These are phyloP conservation scores for Montifringilla adamsi DNA, from an alignment of 2,113 vertebrate species.

Conservation along the genomic window DNA sequence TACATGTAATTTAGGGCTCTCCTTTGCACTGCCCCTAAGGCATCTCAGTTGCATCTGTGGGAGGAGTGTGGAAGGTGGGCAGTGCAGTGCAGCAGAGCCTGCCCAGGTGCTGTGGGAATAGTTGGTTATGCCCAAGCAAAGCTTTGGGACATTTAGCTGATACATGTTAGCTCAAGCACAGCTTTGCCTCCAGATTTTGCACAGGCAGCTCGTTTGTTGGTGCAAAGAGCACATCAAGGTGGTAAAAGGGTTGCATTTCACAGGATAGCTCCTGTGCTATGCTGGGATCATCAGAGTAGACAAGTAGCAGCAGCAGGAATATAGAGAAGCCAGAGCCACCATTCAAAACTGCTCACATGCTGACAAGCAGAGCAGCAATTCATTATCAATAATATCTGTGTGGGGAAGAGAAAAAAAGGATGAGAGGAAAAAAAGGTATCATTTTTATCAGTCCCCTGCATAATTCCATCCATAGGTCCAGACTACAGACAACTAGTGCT, in stretches of 20 bases:
- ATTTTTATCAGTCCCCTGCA: neutral
- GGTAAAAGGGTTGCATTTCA: neutral
- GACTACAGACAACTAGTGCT: neutral
- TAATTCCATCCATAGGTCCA: neutral
- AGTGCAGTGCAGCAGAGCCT: neutral
- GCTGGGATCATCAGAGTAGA: neutral
- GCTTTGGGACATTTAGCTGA: neutral
- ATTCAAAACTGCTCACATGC: neutral
- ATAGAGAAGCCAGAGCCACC: neutral
- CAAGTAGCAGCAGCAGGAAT: neutral
- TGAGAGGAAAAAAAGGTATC: neutral
- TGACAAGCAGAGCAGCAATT: neutral
- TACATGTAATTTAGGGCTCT: neutral
- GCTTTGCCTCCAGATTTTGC: neutral
- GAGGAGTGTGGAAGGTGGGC: neutral
- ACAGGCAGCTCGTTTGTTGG: neutral
- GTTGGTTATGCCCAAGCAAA: neutral
- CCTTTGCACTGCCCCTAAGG: neutral
- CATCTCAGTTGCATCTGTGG: rapidly evolving
- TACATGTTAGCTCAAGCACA: neutral
- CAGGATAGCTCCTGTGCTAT: neutral
- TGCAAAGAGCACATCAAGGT: neutral
- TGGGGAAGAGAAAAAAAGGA: neutral
- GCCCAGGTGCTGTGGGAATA: neutral
- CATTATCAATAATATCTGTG: neutral